phyloP scores from a whole-genome alignment of 2,797 vertebrate genomes.

The Gorsachius magnificus region DNA sequence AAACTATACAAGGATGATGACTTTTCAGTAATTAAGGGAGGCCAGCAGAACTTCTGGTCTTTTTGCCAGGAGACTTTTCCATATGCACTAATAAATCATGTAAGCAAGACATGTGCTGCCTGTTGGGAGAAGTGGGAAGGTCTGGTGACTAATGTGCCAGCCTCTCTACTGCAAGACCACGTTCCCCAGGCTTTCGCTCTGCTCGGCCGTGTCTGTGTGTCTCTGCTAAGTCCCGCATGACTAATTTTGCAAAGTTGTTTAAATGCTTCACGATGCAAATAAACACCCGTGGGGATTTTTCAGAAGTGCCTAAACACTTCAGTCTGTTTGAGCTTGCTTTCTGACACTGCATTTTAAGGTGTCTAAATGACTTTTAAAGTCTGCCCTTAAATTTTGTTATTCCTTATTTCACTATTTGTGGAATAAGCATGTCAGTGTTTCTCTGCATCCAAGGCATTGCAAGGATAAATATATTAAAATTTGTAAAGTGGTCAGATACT shows the following conservation, averaged over 20 bases:
- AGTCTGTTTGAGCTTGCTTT: not conserved
- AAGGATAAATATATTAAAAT: not conserved
- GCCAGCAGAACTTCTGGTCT: not conserved
- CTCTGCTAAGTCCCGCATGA: not conserved
- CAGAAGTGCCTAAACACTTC: not conserved
- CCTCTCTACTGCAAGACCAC: not conserved
- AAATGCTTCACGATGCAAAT: not conserved
- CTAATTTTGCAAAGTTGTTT: not conserved
- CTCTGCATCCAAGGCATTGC: not conserved
- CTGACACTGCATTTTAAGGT: not conserved
- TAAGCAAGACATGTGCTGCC: not conserved
- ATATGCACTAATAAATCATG: not conserved
- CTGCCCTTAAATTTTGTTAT: not conserved
- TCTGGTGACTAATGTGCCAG: not conserved
- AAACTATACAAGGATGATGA: not conserved
- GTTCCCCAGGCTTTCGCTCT: not conserved
- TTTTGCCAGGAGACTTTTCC: not conserved
- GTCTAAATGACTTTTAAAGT: not conserved
- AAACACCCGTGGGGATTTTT: not conserved
- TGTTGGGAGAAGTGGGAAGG: not conserved
- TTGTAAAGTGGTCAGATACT: not conserved
- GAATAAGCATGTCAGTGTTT: not conserved
- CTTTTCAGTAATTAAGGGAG: not conserved
- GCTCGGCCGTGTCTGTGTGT: not conserved
- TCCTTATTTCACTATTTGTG: not conserved